Conservation (phyloP, 2,797 vertebrate genomes). For the Parauchenoglanis ngamensis region DNA sequence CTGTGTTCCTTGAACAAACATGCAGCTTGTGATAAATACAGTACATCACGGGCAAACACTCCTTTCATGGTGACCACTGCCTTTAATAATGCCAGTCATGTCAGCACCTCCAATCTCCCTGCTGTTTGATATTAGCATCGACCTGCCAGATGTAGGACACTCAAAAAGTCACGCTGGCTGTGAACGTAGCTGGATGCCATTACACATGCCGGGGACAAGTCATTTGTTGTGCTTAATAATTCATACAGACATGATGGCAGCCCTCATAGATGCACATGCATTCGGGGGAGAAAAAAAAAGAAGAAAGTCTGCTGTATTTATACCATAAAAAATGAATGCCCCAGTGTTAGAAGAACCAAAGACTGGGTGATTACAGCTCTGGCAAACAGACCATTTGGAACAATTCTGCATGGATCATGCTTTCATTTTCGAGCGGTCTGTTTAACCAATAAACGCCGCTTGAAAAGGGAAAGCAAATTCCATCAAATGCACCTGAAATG, state of each 20-base stretch:
- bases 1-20: neutral
- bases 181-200: conserved; percentile 37
- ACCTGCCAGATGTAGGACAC: conserved; percentile 27
- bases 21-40: neutral
- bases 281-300: neutral
- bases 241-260: conserved; percentile 46
- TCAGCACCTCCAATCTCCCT: conserved; percentile 12
- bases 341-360: conserved; percentile 32
- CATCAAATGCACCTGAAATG: neutral
- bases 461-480: neutral
- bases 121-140: conserved; percentile 18
- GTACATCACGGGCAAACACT: neutral
- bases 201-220: conserved; percentile 48
- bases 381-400: conserved; percentile 25
- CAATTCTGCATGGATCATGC: conserved; percentile 1
- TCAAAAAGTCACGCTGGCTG: conserved; percentile 40
- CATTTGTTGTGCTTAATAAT: conserved; percentile 61
- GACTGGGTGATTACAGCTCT: conserved; percentile 33
- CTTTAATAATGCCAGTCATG: conserved; percentile 7
- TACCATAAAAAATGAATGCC: conserved; percentile 51
- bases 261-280: conserved; percentile 37
- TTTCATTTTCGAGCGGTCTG: conserved; percentile 18
- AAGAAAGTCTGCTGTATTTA: conserved; percentile 44
- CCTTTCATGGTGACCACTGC: neutral
- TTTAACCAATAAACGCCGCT: neutral